Percentiles rank a stretch among this genome's conserved stretches.
Conservation (phyloP, 2,113 vertebrate genomes). For the Indicator maculatus region DNA sequence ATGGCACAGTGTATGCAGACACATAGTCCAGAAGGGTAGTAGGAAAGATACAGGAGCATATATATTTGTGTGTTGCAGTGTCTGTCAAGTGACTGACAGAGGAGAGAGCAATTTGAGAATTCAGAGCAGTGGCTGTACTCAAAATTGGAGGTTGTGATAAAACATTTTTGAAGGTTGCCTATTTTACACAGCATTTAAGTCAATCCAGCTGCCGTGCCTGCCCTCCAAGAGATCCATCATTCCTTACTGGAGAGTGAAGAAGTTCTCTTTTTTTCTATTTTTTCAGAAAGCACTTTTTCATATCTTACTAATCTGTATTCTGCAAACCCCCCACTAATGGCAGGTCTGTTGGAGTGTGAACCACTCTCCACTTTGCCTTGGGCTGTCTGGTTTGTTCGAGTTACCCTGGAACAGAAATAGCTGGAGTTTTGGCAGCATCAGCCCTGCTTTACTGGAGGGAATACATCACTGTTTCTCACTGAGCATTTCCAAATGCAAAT, state of each 20-base stretch:
- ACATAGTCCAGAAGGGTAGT: background rate
- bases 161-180: constrained; percentile 22
- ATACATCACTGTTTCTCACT: constrained; percentile 70
- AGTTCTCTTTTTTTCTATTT: background rate
- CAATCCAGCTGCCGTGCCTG: constrained; percentile 13
- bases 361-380: constrained; percentile 66
- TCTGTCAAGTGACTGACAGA: background rate
- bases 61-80: background rate
- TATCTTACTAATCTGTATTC: constrained; percentile 70
- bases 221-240: constrained; percentile 49
- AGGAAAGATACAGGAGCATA: background rate
- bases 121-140: background rate
- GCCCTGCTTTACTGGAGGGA: constrained; percentile 70
- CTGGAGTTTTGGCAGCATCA: constrained; percentile 67
- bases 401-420: constrained; percentile 75
- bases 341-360: constrained; percentile 68
- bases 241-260: constrained; percentile 42
- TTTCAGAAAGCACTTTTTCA: constrained; percentile 36
- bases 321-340: constrained; percentile 59
- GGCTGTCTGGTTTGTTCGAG: constrained; percentile 72
- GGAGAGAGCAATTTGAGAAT: constrained; percentile 4
- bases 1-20: background rate
- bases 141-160: background rate
- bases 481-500: constrained; percentile 79
- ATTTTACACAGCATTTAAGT: constrained; percentile 27